Evolutionary conservation across 2,888 invertebrate genomes (phyloP).

Genomic region (Tenthredo livida): DNA sequence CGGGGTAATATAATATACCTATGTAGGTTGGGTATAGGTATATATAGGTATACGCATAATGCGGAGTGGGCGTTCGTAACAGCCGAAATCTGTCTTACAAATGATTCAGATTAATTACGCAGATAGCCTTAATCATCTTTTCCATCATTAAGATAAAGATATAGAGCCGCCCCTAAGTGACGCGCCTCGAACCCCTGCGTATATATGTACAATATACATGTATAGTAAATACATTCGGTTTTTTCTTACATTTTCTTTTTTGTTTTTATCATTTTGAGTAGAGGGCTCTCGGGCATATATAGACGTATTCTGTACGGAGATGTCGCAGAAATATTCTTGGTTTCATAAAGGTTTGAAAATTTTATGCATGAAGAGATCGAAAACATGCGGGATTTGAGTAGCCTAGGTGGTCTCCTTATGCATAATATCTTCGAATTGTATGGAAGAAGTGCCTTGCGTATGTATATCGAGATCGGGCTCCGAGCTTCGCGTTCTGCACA

Average conservation of each 20-base stretch:
- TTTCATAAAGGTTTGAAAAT: background rate
- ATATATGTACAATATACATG: background rate
- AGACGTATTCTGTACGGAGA: background rate
- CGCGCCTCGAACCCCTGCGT: background rate
- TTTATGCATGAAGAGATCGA: background rate
- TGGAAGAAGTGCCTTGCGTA: background rate
- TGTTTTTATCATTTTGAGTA: background rate
- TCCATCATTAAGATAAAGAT: conserved; percentile 57
- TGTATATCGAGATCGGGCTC: background rate
- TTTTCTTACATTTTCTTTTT: background rate
- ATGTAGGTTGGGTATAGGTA: background rate
- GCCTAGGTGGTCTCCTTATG: background rate
- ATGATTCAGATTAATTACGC: conserved; percentile 61
- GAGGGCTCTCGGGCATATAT: background rate
- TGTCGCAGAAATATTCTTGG: background rate
- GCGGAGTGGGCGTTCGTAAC: conserved; percentile 28
- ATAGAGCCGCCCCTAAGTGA: conserved; percentile 51
- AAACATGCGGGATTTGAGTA: background rate
- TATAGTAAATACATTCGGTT: background rate
- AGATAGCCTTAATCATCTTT: conserved; percentile 64
- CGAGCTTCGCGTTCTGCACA: background rate
- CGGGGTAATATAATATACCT: background rate
- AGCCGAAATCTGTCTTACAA: conserved; percentile 57
- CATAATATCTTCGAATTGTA: background rate
- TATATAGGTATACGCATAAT: background rate